Conservation (phyloP, 2,888 invertebrate species). For the Dolichopus griseipennis region DNA sequence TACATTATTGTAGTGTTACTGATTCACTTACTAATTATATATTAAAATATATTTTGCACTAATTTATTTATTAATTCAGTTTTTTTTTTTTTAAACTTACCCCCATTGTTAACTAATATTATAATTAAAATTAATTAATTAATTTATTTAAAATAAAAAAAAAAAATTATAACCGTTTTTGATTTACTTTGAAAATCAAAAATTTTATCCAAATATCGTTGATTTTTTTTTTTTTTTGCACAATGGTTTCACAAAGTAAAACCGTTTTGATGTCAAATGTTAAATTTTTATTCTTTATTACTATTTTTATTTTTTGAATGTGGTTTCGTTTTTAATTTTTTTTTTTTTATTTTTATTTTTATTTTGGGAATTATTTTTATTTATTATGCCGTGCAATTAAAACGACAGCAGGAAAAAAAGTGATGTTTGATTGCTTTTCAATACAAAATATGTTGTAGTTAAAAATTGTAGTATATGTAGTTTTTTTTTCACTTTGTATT, state of each 20-base stretch:
- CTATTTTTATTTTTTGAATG: background rate
- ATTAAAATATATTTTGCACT: no score
- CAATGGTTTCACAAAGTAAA: background rate
- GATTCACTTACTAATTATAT: no score
- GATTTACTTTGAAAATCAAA: no score
- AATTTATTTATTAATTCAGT: no score
- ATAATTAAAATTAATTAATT: no score
- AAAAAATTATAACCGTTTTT: no score
- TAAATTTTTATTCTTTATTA: background rate
- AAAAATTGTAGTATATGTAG: conserved; percentile 21
- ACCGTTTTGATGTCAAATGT: background rate
- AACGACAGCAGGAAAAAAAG: conserved; percentile 10
- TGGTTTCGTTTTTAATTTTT: no score
- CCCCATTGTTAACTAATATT: conserved; percentile 14
- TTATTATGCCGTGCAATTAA: conserved; percentile 9
- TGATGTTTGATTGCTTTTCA: conserved; percentile 8
- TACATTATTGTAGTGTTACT: no score
- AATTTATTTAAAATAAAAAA: no score
- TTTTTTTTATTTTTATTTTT: no score
- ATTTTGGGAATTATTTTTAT: background rate
- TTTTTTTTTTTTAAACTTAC: background rate
- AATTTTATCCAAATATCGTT: no score
- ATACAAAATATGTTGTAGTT: background rate
- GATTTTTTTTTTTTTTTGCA: no score
- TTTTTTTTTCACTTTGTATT: conserved; percentile 21